Conservation (phyloP, 2,113 vertebrate genomes). For the Mesocricetus auratus region DNA sequence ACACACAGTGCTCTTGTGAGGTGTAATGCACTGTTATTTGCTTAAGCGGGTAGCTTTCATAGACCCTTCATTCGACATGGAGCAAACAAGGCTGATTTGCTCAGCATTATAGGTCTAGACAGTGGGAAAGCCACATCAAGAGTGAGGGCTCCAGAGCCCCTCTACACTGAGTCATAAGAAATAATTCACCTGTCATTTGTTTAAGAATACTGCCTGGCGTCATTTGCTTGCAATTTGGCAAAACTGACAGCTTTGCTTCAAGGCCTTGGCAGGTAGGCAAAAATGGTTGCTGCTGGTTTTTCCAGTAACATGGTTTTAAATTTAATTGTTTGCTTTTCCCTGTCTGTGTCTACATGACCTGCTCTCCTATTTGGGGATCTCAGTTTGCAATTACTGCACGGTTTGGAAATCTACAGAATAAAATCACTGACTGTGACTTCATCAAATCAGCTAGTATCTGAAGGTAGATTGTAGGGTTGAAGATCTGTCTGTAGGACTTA, state of each 20-base stretch:
- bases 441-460: not conserved
- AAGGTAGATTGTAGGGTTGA: not conserved
- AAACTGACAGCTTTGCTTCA: conserved; percentile 49
- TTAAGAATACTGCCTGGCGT: not conserved
- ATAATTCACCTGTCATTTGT: not conserved
- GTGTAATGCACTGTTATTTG: not conserved
- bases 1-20: not conserved
- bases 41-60: not conserved
- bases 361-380: conserved; percentile 76
- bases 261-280: conserved; percentile 66
- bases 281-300: conserved; percentile 57
- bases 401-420: conserved; percentile 72
- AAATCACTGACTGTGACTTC: conserved; percentile 64
- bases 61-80: not conserved
- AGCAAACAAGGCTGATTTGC: not conserved
- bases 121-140: not conserved
- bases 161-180: not conserved
- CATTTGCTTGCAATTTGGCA: conserved; percentile 46
- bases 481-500: not conserved
- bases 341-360: conserved; percentile 71
- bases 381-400: conserved; percentile 61
- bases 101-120: not conserved
- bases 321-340: conserved; percentile 76
- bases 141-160: not conserved
- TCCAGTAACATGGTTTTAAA: conserved; percentile 64